Conservation (phyloP, 1,140 invertebrate species). For the Sycophaga agraensis region DNA sequence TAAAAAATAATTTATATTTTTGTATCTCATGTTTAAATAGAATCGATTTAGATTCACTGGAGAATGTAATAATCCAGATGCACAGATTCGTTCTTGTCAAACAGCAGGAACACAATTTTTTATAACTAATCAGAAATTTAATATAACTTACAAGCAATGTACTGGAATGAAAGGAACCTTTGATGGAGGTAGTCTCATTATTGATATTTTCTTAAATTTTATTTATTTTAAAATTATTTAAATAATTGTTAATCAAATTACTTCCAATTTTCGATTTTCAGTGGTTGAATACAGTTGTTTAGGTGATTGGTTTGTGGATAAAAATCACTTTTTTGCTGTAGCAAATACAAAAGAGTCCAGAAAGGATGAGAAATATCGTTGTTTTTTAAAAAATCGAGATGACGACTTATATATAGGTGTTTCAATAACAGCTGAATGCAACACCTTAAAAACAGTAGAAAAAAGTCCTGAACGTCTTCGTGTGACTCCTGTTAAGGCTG, state of each 20-base stretch:
- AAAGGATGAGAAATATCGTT: conserved; percentile 90
- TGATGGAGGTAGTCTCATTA: conserved; percentile 67
- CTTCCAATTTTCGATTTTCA: conserved; percentile 43
- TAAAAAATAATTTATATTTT: neutral
- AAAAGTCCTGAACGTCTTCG: conserved; percentile 88
- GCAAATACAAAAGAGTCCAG: conserved; percentile 92
- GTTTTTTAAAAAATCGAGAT: conserved; percentile 91
- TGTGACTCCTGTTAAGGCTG: conserved; percentile 82
- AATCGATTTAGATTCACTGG: conserved; percentile 88
- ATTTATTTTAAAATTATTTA: neutral
- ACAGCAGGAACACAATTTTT: conserved; percentile 93
- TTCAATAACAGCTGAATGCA: conserved; percentile 91
- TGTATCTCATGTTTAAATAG: conserved; percentile 44
- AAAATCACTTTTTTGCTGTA: conserved; percentile 93
- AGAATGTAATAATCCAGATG: conserved; percentile 84
- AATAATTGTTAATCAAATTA: conserved; percentile 17
- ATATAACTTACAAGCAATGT: conserved; percentile 91
- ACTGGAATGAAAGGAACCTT: conserved; percentile 81
- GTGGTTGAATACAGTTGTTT: conserved; percentile 91
- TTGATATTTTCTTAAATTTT: too few relatives aligned
- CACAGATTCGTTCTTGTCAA: conserved; percentile 91
- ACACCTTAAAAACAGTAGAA: conserved; percentile 88
- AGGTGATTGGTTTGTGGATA: conserved; percentile 93
- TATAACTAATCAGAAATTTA: conserved; percentile 96
- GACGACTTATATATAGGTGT: conserved; percentile 88